These are phyloP conservation scores for Bicyclus anynana DNA, from an alignment of 1,140 invertebrate genomes.

Conservation along the genomic window DNA sequence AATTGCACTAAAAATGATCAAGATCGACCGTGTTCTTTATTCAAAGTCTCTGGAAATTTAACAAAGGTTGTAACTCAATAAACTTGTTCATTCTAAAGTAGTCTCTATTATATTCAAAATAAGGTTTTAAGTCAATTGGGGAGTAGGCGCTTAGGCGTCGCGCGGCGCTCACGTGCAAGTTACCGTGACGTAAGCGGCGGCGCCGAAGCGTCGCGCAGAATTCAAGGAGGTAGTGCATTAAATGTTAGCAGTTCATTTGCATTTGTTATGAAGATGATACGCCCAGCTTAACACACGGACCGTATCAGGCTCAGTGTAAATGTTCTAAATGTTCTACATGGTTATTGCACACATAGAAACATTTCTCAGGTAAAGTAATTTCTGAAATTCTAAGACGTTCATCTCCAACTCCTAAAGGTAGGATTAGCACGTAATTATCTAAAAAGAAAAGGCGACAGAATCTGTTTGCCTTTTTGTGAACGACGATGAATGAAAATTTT, in stretches of 20 bases:
- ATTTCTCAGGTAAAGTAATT: slow-evolving; percentile 1
- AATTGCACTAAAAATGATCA: no score
- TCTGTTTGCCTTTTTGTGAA: not conserved
- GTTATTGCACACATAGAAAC: not conserved
- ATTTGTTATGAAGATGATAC: slow-evolving; percentile 7
- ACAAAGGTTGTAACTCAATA: no score
- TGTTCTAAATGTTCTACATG: slow-evolving; percentile 7
- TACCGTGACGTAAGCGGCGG: no score
- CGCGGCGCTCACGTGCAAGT: no score
- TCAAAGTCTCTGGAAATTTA: no score
- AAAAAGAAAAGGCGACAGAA: slow-evolving; percentile 6
- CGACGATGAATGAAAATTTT: no score
- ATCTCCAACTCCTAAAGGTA: not conserved
- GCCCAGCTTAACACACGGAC: slow-evolving; percentile 11
- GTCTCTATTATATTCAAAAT: no score
- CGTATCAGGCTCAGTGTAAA: slow-evolving; percentile 1
- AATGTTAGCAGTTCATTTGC: slow-evolving; percentile 12
- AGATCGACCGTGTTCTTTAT: no score
- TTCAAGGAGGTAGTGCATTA: not conserved
- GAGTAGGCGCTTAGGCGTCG: no score
- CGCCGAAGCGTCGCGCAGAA: no score
- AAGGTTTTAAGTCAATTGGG: no score
- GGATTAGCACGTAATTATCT: slow-evolving; percentile 13
- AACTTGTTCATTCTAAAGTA: no score
- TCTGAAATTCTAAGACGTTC: not conserved